Evolutionary conservation across 2,113 vertebrate species (phyloP).

Genomic region (Clarias gariepinus): DNA sequence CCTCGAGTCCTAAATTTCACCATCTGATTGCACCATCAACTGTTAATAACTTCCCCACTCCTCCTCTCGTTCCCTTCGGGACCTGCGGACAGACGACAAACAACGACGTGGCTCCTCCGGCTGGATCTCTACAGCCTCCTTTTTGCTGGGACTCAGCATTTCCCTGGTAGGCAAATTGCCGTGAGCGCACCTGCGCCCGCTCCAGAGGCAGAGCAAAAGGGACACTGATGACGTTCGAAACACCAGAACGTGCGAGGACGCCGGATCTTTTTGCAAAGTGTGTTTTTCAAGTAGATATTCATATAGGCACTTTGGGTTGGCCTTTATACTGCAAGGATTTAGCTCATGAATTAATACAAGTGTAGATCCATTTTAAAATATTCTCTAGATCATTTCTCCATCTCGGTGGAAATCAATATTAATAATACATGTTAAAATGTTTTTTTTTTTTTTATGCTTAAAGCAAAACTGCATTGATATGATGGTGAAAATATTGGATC

Average conservation of each 20-base stretch:
- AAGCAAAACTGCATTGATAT: too few relatives aligned
- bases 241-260: neutral
- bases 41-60: conserved; percentile 29
- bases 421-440: neutral
- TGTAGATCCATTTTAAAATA: neutral
- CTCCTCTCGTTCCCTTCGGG: neutral
- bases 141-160: neutral
- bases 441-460: too few relatives aligned
- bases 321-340: neutral
- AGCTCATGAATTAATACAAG: neutral
- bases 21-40: conserved; percentile 1
- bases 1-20: neutral
- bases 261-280: neutral
- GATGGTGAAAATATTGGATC: neutral
- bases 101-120: conserved; percentile 30
- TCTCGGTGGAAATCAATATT: neutral
- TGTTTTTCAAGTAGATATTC: neutral
- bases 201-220: neutral
- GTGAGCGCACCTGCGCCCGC: conserved; percentile 34
- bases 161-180: conserved; percentile 28
- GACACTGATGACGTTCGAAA: neutral
- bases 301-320: neutral
- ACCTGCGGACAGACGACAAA: conserved; percentile 10
- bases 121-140: neutral
- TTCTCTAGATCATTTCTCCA: neutral